Base-by-base conservation (phyloP, 2,888 invertebrate species). In the Elegia similella region DNA sequence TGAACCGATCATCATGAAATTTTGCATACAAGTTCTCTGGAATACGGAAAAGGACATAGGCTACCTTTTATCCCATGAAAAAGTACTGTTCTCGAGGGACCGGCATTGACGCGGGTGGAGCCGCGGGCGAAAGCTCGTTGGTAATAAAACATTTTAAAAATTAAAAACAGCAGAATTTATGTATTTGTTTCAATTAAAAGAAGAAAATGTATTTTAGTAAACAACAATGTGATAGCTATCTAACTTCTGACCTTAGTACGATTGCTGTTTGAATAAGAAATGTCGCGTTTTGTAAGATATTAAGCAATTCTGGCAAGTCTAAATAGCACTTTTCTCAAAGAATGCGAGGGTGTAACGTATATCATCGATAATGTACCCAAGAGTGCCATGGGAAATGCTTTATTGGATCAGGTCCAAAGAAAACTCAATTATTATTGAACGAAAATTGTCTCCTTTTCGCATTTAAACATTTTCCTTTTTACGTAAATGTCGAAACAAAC, bases 341-440 rank as follows among this genome's bases (percentile, higher is more conserved):
- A 38, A 52, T 38, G 17, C 13, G 16, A 32, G 16, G 32, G 34
- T 16, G 10, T 52, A 16, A 52, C 17, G 17, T 46, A 46, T 46
- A 17, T 30, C 13, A 30, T 29, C 13, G 13, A 47, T 47, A 47
- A 29, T 23, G 34, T 67, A 69, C 65, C 69, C 64, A 59, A 62
- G 60, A 63, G 65, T 72, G 71, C 72, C 75, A 65, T 57, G 66
- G 69, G 69, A 67, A 72, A 72, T 71, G 72, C 67, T 77, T 78
- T 80, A 79, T 82, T 85, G 82, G 84, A 78, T 72, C 73, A 72
- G 74, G 73, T 81, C 84, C 81, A 85, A 81, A 65, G 75, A 74
- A 80, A 86, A 82, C 78, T 79, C 78, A 78, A 82, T 85, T 80
- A 82, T 77, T 72, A 70, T 64, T 68, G 73, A 73, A 75, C 75